Percentiles rank a stretch among this genome's conserved stretches.
Evolutionary conservation across 2,113 vertebrate genomes (phyloP).

Genomic region (Gorsachius goisagi): DNA sequence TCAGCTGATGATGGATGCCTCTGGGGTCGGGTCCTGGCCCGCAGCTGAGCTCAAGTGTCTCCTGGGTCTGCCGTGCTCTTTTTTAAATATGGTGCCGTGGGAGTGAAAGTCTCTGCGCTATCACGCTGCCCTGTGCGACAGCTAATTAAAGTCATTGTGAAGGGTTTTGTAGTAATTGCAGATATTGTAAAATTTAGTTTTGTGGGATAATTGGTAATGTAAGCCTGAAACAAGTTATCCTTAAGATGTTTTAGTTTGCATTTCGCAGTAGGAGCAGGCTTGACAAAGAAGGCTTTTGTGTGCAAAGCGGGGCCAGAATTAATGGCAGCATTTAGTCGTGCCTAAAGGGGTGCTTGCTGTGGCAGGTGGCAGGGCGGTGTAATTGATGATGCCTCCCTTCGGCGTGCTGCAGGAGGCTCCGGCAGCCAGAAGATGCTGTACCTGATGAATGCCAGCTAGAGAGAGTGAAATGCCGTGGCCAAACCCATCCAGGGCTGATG

Average conservation of each 20-base stretch:
- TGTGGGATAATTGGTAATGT: constrained; percentile 30
- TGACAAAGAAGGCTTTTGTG: constrained; percentile 28
- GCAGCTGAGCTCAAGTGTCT: not conserved
- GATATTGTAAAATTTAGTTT: constrained; percentile 32
- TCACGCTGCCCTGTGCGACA: not conserved
- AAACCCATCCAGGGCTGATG: not conserved
- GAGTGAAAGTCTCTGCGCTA: not conserved
- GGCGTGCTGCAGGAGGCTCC: not conserved
- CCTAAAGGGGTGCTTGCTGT: not conserved
- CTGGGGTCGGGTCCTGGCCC: not conserved
- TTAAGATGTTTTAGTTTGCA: constrained; percentile 39
- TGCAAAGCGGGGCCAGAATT: constrained; percentile 3
- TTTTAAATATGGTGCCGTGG: not conserved
- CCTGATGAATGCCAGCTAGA: not conserved
- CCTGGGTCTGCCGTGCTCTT: not conserved
- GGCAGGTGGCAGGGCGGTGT: not conserved
- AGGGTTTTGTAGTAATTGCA: constrained; percentile 22
- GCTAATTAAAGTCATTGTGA: constrained; percentile 31
- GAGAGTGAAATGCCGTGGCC: not conserved
- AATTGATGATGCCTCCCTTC: not conserved
- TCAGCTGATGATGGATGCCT: not conserved
- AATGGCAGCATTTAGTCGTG: constrained; percentile 11
- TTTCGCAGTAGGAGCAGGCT: constrained; percentile 26
- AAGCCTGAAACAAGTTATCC: constrained; percentile 34
- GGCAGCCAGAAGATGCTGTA: not conserved